Percentiles rank a stretch among this genome's conserved stretches.
Evolutionary conservation across 2,888 invertebrate species (phyloP).

Genomic region (Eumerus sabulonum): DNA sequence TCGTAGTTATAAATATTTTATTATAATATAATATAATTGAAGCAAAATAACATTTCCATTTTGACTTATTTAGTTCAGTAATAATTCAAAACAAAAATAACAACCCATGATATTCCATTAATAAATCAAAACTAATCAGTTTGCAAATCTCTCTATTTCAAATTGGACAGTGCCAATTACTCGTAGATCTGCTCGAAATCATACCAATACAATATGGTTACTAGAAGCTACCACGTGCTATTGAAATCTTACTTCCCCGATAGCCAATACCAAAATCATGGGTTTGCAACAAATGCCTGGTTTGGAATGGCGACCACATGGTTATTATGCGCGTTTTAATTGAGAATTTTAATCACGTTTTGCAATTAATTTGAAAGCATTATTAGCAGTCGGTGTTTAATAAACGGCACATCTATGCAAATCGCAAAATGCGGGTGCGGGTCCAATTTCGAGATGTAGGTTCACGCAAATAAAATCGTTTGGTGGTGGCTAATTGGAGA

Average conservation of each 20-base stretch:
- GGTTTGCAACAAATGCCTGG: slow-evolving; percentile 9
- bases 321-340: slow-evolving; percentile 59
- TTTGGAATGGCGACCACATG: slow-evolving; percentile 31
- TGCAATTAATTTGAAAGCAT: slow-evolving; percentile 56
- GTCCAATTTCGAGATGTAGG: background rate
- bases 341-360: slow-evolving; percentile 64
- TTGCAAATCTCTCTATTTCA: slow-evolving; percentile 12
- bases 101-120: background rate
- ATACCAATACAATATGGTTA: slow-evolving; percentile 7
- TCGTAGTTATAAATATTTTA: too few species aligned
- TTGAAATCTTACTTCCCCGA: slow-evolving; percentile 27
- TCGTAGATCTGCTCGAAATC: slow-evolving; percentile 2
- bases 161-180: background rate
- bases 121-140: slow-evolving; percentile 29
- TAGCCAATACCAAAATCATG: slow-evolving; percentile 9
- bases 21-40: too few species aligned
- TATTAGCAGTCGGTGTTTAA: slow-evolving; percentile 60
- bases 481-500: slow-evolving; percentile 38
- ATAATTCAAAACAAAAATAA: too few species aligned
- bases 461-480: slow-evolving; percentile 21
- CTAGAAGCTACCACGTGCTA: slow-evolving; percentile 20
- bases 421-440: slow-evolving; percentile 48
- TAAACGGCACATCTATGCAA: slow-evolving; percentile 62
- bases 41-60: too few species aligned
- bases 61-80: too few species aligned